These are phyloP conservation scores for Euphydryas editha DNA, from an alignment of 2,888 invertebrate genomes.

Conservation along the genomic window DNA sequence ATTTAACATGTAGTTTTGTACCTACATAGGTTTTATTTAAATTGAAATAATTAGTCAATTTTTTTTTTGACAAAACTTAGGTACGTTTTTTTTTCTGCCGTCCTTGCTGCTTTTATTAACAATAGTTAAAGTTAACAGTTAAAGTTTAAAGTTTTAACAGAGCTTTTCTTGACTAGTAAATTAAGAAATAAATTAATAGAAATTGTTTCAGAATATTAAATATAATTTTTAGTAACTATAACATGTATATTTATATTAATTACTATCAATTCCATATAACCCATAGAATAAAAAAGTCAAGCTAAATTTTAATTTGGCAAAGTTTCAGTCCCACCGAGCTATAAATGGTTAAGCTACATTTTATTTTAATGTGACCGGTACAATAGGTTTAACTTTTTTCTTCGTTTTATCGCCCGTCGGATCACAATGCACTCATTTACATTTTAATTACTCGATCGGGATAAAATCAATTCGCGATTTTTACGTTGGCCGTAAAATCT, in stretches of 20 bases:
- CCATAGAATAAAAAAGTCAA: not conserved
- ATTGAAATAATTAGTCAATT: not conserved
- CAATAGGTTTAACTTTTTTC: conserved; percentile 44
- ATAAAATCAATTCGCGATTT: conserved; percentile 64
- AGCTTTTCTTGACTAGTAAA: too few relatives aligned
- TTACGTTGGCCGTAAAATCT: conserved; percentile 49
- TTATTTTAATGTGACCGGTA: conserved; percentile 43
- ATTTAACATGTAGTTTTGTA: not conserved
- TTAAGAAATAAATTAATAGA: too few relatives aligned
- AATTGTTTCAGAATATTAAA: too few relatives aligned
- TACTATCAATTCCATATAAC: not conserved
- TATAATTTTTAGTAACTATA: too few relatives aligned
- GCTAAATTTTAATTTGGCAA: not conserved
- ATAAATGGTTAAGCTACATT: conserved; percentile 32
- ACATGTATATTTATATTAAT: too few relatives aligned
- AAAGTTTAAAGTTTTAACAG: too few relatives aligned
- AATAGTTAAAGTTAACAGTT: too few relatives aligned
- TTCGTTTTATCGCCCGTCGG: conserved; percentile 45
- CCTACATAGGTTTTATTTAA: not conserved
- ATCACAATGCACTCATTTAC: conserved; percentile 63
- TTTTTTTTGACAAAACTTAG: too few relatives aligned
- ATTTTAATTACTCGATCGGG: conserved; percentile 67
- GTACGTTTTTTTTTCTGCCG: too few relatives aligned
- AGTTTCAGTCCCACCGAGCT: conserved; percentile 17
- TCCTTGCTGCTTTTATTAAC: too few relatives aligned